These are phyloP conservation scores for Colletes collaris DNA, from an alignment of 2,888 invertebrate species.

Conservation along the genomic window DNA sequence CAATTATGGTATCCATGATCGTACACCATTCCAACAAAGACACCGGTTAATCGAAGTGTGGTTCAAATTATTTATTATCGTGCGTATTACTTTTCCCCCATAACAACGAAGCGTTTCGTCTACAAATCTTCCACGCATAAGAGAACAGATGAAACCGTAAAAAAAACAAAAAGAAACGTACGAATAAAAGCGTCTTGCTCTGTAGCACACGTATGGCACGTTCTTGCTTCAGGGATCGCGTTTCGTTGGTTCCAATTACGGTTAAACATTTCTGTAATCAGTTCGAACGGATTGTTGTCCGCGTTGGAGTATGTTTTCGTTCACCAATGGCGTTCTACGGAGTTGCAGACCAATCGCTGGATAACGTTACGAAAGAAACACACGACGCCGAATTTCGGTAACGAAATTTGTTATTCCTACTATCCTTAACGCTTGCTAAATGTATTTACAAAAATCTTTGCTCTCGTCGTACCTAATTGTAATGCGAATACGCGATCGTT, in stretches of 20 bases:
- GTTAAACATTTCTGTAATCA: neutral
- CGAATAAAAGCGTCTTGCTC: neutral
- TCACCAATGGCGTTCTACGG: neutral
- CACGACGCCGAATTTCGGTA: neutral
- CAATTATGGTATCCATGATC: conserved; percentile 12
- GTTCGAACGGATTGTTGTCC: too few relatives aligned
- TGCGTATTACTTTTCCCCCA: neutral
- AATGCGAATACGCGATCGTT: conserved; percentile 6
- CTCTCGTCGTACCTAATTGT: conserved; percentile 10
- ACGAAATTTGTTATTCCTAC: conserved; percentile 3
- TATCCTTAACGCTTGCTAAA: neutral
- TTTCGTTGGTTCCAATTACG: conserved; percentile 3
- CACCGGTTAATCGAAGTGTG: neutral
- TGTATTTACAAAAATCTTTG: conserved; percentile 12
- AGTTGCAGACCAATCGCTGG: neutral
- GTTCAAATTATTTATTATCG: conserved; percentile 6
- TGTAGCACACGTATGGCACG: conserved; percentile 22
- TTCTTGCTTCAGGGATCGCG: conserved; percentile 16
- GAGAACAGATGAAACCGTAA: neutral
- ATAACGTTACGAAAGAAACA: neutral
- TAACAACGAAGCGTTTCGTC: neutral
- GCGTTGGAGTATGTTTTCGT: neutral
- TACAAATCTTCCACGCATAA: neutral
- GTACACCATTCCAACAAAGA: neutral
- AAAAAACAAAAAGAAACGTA: conserved; percentile 5